A percentile compares a stretch with the other conserved stretches of the same genome.
Evolutionary conservation across 1,140 invertebrate species (phyloP).

Genomic region (Laupala kohalensis): DNA sequence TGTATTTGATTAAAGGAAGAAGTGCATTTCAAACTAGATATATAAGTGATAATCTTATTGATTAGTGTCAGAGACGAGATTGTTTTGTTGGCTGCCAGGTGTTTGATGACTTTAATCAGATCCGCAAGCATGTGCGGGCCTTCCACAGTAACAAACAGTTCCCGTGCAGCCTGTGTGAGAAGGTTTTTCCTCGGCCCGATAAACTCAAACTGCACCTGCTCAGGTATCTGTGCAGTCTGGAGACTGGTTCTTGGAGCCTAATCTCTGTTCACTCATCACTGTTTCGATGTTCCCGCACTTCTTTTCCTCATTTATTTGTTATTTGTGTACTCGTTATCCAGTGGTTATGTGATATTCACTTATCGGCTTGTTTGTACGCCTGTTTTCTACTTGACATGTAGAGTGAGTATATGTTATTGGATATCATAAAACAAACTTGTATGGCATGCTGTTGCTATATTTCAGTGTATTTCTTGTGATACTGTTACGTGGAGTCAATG

Average conservation of each 20-base stretch:
- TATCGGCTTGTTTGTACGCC: neutral
- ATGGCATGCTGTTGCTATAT: neutral
- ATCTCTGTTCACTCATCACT: neutral
- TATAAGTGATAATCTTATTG: too few species aligned
- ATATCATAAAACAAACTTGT: neutral
- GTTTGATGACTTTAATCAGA: constrained; percentile 35
- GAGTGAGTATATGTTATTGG: neutral
- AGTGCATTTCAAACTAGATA: too few species aligned
- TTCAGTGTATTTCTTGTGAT: neutral
- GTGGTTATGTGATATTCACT: neutral
- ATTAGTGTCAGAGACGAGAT: constrained; percentile 1
- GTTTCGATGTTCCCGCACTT: neutral
- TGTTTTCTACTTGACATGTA: neutral
- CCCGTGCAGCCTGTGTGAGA: constrained; percentile 27
- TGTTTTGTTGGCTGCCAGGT: constrained; percentile 18
- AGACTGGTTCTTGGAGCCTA: neutral
- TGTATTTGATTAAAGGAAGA: too few species aligned
- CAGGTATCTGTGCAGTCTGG: constrained; percentile 14
- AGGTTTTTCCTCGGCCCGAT: constrained; percentile 36
- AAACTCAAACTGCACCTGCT: constrained; percentile 43
- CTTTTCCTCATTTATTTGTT: neutral
- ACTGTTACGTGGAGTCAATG: neutral
- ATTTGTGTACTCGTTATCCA: neutral
- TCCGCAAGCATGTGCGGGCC: constrained; percentile 39
- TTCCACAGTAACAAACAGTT: constrained; percentile 39